These are phyloP conservation scores for Hippopotamyrus pictus DNA, from an alignment of 2,797 vertebrate genomes.

Conservation along the genomic window DNA sequence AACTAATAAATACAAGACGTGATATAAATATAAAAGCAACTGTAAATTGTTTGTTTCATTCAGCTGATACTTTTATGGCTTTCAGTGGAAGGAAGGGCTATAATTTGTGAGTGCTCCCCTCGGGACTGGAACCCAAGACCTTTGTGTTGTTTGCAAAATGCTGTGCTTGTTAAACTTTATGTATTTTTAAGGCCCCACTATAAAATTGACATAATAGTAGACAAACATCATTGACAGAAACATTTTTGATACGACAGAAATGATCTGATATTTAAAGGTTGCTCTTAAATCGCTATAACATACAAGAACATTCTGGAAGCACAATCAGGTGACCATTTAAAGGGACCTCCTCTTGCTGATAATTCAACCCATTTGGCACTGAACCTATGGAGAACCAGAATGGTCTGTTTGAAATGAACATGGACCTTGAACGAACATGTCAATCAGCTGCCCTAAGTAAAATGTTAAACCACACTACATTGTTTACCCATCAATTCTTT, in stretches of 20 bases:
- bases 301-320: neutral
- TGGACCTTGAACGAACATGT: neutral
- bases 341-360: neutral
- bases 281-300: neutral
- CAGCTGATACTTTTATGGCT: neutral
- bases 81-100: neutral
- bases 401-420: neutral
- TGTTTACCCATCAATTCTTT: neutral
- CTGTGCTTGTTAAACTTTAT: neutral
- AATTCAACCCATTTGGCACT: constrained; percentile 2
- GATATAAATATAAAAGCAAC: neutral
- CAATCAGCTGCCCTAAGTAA: neutral
- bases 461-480: constrained; percentile 4
- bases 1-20: too few species aligned
- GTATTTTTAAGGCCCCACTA: neutral
- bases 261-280: neutral
- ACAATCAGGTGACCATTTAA: neutral
- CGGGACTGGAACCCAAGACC: neutral
- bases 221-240: neutral
- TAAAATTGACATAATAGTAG: neutral
- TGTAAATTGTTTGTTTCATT: neutral
- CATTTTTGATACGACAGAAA: neutral
- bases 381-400: neutral
- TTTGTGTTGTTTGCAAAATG: neutral
- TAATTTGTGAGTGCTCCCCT: neutral